These are phyloP conservation scores for Pontoporia blainvillei DNA, from an alignment of 2,113 vertebrate genomes.

Conservation along the genomic window DNA sequence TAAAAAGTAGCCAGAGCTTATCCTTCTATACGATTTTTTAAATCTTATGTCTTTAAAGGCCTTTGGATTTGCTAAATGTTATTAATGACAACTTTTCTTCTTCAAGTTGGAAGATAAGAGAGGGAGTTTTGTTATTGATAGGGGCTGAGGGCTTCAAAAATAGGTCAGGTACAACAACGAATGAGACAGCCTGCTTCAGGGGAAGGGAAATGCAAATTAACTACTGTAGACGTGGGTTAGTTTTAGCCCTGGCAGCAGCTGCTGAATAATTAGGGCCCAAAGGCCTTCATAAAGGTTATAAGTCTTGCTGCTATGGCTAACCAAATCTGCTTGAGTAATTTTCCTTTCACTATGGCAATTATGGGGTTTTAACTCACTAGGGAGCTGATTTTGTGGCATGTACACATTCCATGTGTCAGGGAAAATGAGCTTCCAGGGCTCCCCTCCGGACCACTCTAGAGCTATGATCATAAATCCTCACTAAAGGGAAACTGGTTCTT, in stretches of 20 bases:
- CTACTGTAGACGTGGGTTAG: neutral
- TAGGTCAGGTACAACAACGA: neutral
- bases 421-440: conserved; percentile 50
- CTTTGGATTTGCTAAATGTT: neutral
- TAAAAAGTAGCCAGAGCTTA: neutral
- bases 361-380: conserved; percentile 64
- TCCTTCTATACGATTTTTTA: neutral
- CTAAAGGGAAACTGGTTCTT: conserved; percentile 31
- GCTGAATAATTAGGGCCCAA: conserved; percentile 59
- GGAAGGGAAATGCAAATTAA: conserved; percentile 57
- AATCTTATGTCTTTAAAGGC: neutral
- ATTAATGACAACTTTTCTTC: neutral
- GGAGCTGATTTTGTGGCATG: conserved; percentile 43
- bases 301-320: conserved; percentile 65
- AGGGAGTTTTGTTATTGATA: neutral
- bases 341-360: conserved; percentile 61
- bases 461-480: conserved; percentile 49
- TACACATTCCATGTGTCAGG: neutral
- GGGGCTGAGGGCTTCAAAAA: neutral
- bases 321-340: conserved; percentile 66
- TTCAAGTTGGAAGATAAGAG: neutral
- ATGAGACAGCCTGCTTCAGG: conserved; percentile 24
- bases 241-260: conserved; percentile 45
- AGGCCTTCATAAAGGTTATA: conserved; percentile 66
- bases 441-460: conserved; percentile 21